A percentile compares a stretch with the other conserved stretches of the same genome.
Conservation (phyloP, 1,140 invertebrate genomes). For the Protaetia brevitarsis region DNA sequence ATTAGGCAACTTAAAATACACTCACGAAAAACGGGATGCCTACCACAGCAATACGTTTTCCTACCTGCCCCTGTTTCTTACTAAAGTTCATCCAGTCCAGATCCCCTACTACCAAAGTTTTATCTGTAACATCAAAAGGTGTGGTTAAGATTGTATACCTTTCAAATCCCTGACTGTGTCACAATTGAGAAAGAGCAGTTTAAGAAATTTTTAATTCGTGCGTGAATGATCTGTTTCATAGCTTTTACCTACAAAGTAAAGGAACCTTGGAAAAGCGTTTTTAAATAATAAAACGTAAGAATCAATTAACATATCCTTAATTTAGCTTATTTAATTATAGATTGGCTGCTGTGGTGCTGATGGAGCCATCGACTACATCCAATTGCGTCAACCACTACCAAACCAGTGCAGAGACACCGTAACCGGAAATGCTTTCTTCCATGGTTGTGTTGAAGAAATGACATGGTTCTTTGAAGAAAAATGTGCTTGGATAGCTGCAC, state of each 20-base stretch:
- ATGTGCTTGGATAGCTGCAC: conserved; percentile 77
- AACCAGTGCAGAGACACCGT: conserved; percentile 79
- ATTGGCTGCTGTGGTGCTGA: conserved; percentile 83
- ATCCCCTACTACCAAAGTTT: too few relatives aligned
- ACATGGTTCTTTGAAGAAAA: conserved; percentile 81
- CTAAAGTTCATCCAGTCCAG: too few relatives aligned
- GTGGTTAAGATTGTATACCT: too few relatives aligned
- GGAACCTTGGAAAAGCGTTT: not conserved
- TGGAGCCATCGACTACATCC: conserved; percentile 76
- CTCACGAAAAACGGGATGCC: too few relatives aligned
- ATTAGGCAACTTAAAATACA: too few relatives aligned
- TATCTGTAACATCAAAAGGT: too few relatives aligned
- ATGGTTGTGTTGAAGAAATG: conserved; percentile 81
- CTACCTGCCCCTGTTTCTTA: too few relatives aligned
- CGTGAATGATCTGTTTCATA: too few relatives aligned
- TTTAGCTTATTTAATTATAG: conserved; percentile 48
- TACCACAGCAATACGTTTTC: too few relatives aligned
- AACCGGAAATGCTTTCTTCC: conserved; percentile 82
- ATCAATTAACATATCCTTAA: not conserved
- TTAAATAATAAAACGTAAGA: not conserved
- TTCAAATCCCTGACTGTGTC: too few relatives aligned
- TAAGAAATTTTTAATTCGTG: too few relatives aligned
- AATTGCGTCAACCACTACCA: conserved; percentile 71
- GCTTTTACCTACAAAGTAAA: conserved; percentile 17
- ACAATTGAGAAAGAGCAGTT: too few relatives aligned